Evolutionary conservation across 2,113 vertebrate genomes (phyloP), one percentile per base, ranked within the genome.

Genomic region (Hemibagrus wyckioides): DNA sequence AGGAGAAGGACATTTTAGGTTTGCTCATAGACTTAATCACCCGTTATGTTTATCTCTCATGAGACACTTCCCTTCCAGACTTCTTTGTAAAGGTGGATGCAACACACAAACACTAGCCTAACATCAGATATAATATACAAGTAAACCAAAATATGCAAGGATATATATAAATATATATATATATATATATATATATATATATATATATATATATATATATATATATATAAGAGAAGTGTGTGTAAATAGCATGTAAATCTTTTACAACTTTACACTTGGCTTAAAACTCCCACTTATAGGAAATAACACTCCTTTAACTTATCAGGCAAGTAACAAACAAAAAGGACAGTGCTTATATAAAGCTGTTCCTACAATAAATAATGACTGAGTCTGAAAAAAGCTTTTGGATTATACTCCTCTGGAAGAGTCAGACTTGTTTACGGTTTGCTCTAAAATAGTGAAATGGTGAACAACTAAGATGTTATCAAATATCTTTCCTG

Each of bases 401-500:
- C 41, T 14, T 76, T 82, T 39, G 25, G 80, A 82, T 82, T 39
- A 13, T 82, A 25, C 13, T 83, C 82, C 15, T 52, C 1, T 15
- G 23, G 41, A 5, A 84, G 36, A 36, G 8, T 54, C 36, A 41
- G 54, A 23, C n/a, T 65, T 50, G n/a, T 48, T 30, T 33, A 50
- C 25, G 14, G 79, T 6, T 1, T 36, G 9, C 41, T 57, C 13
- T 25, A 28, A 84, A 73, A 44, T 28, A 14, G 13, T 76, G 25
- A 48, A 44, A 57, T 23, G 41, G 28, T 39, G 9, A 36, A 28
- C 6, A 39, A 25, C 54, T 83, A 19, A 82, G 69, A 61, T 86
- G 36, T 75, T 82, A 86, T 86, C 85, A 48, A 14, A n/a, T 82
- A 33, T 87, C 23, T 57, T 82, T 82, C 52, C 52, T 82, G 80